Percentiles rank a stretch among this genome's conserved stretches.
phyloP scores from a whole-genome alignment of 2,797 vertebrate genomes.

The Gambusia yucatana region DNA sequence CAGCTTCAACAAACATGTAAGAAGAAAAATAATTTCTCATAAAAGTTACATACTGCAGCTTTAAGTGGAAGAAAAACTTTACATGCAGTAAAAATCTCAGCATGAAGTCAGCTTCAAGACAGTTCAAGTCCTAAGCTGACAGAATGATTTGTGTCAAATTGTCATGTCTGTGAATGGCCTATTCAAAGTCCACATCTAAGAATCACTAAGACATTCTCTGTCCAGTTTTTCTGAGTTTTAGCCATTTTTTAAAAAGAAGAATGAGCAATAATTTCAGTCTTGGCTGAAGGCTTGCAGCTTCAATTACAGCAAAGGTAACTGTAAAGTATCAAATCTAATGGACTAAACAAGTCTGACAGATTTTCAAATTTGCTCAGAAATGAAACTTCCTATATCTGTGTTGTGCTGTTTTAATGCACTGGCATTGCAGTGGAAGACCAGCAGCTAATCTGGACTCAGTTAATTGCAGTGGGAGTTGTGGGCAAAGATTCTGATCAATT shows the following conservation, averaged over 20 bases:
- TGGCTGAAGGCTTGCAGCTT: neutral
- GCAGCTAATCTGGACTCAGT: neutral
- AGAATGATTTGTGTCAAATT: neutral
- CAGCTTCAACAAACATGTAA: too few relatives aligned
- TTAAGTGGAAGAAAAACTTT: neutral
- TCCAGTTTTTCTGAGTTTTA: neutral
- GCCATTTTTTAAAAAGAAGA: neutral
- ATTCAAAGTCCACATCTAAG: too few relatives aligned
- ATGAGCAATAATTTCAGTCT: neutral
- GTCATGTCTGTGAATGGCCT: too few relatives aligned
- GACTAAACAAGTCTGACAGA: neutral
- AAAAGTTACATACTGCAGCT: neutral
- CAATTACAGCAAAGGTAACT: neutral
- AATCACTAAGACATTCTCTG: neutral
- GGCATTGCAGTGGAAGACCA: neutral
- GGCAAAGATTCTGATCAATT: conserved; percentile 2
- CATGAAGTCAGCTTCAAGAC: neutral
- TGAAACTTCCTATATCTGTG: neutral
- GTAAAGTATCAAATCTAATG: neutral
- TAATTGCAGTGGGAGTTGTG: neutral
- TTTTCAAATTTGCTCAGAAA: neutral
- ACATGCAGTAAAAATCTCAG: neutral
- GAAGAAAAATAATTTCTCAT: neutral
- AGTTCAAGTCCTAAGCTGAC: neutral
- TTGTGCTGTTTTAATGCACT: neutral